These are phyloP conservation scores for Eulithis prunata DNA, from an alignment of 2,888 invertebrate species.

Conservation along the genomic window DNA sequence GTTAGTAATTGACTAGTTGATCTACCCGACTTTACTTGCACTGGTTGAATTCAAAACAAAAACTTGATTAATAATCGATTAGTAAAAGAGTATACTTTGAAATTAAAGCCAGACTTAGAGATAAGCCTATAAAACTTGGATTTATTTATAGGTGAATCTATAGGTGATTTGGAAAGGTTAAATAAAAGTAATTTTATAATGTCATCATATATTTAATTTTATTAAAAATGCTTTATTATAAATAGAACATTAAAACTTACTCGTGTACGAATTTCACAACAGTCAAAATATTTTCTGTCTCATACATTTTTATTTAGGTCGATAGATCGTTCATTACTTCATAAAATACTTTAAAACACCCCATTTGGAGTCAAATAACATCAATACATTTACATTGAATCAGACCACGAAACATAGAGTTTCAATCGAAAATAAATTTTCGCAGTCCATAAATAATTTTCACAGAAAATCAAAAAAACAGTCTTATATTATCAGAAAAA, in stretches of 20 bases:
- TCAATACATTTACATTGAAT: slow-evolving; percentile 54
- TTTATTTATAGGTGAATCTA: neutral
- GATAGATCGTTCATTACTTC: slow-evolving; percentile 52
- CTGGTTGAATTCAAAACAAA: too few relatives aligned
- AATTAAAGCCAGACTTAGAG: too few relatives aligned
- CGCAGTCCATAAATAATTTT: slow-evolving; percentile 48
- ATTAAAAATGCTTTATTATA: slow-evolving; percentile 77
- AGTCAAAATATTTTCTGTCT: slow-evolving; percentile 52
- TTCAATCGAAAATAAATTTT: slow-evolving; percentile 33
- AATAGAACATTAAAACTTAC: slow-evolving; percentile 75
- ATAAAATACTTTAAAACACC: slow-evolving; percentile 53
- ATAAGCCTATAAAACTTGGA: neutral
- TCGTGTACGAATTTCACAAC: slow-evolving; percentile 65
- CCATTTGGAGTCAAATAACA: slow-evolving; percentile 40
- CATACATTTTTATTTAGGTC: slow-evolving; percentile 56
- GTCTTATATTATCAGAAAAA: slow-evolving; percentile 69
- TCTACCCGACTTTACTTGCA: too few relatives aligned
- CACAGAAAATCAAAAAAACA: slow-evolving; percentile 63
- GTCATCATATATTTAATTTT: slow-evolving; percentile 63
- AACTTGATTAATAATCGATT: too few relatives aligned
- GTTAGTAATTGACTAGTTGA: too few relatives aligned
- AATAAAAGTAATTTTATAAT: slow-evolving; percentile 36
- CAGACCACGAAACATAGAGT: slow-evolving; percentile 53
- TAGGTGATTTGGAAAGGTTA: neutral
- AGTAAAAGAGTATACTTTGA: too few relatives aligned